Percentiles rank a stretch among this genome's conserved stretches.
Conservation (phyloP, 37 sponge, comb jelly and placozoan genomes). For the Bolinopsis microptera region DNA sequence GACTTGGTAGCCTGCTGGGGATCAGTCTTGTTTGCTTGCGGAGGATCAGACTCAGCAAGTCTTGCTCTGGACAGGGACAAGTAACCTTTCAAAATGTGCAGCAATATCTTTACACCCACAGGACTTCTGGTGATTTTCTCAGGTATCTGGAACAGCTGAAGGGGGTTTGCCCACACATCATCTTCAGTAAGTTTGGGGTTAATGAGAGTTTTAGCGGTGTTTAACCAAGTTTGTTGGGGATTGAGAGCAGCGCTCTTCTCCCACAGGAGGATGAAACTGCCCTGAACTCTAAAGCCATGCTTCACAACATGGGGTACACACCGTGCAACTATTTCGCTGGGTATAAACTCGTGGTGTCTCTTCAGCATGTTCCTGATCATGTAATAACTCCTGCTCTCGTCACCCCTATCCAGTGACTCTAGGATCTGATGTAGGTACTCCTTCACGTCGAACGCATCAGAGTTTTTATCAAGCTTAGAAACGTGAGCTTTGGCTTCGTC, state of each 20-base stretch:
- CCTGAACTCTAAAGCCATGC: constrained; percentile 25
- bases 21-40: not conserved
- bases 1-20: not conserved
- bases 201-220: constrained; percentile 11
- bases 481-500: constrained; percentile 54
- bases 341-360: constrained; percentile 39
- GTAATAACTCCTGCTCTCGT: constrained; percentile 38
- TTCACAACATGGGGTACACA: constrained; percentile 56
- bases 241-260: constrained; percentile 54
- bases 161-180: constrained; percentile 15
- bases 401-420: not conserved
- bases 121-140: not conserved
- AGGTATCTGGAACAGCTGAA: constrained; percentile 17
- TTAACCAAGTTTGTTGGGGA: constrained; percentile 63
- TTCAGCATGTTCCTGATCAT: constrained; percentile 55
- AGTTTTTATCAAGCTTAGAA: constrained; percentile 21
- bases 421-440: not conserved
- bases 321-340: not conserved
- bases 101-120: constrained; percentile 5
- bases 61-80: constrained; percentile 47
- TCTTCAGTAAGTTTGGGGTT: constrained; percentile 26
- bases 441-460: not conserved
- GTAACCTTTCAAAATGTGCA: constrained; percentile 29
- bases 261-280: constrained; percentile 5
- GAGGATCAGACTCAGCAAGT: not conserved